A percentile compares a stretch with the other conserved stretches of the same genome.
Conservation (phyloP, 2,888 invertebrate genomes). For the Chrysolina haemoptera region DNA sequence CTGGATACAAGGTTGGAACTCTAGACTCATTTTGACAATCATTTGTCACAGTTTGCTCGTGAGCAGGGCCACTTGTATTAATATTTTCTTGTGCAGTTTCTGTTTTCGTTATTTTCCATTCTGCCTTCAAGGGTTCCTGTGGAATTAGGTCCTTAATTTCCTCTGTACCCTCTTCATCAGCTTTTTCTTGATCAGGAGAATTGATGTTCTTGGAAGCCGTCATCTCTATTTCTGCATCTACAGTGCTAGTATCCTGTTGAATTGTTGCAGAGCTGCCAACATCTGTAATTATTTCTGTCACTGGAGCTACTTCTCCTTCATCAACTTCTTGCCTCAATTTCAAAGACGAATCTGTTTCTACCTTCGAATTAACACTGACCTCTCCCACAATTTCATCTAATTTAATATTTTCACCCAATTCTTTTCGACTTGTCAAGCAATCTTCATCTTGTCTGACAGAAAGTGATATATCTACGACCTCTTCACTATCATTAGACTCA, state of each 20-base stretch:
- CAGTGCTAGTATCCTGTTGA: not conserved
- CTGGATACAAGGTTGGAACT: not conserved
- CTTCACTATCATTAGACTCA: slow-evolving; percentile 2
- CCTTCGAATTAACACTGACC: not conserved
- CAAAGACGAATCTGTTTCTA: not conserved
- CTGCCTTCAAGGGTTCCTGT: not conserved
- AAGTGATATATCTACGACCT: not conserved
- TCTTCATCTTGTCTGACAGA: not conserved
- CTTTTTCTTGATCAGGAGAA: not conserved
- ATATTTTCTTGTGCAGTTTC: not conserved
- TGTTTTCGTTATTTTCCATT: not conserved
- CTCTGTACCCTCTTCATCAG: not conserved
- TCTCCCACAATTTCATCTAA: not conserved
- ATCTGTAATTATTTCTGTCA: too few species aligned
- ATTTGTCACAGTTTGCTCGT: not conserved
- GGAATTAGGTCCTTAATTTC: not conserved
- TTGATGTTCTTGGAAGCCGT: not conserved
- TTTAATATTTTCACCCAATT: not conserved
- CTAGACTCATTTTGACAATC: not conserved
- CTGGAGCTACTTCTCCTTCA: not conserved
- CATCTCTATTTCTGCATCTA: not conserved
- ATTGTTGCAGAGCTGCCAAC: not conserved
- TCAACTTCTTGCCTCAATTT: not conserved
- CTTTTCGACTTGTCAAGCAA: not conserved
- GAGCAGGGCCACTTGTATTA: not conserved